Conservation (phyloP, 2,888 invertebrate genomes). For the Anticlea derivata region DNA sequence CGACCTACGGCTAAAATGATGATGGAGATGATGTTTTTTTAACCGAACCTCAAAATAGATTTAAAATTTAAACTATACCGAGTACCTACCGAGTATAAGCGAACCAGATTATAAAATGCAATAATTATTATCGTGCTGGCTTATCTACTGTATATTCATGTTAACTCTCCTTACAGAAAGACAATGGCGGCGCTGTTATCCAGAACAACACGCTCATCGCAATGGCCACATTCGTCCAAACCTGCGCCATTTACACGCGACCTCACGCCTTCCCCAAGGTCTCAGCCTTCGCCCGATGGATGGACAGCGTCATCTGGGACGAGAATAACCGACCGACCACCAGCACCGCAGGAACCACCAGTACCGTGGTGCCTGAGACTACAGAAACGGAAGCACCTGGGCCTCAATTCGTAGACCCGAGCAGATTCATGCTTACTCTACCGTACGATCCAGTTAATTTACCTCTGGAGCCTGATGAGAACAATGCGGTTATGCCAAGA, state of each 20-base stretch:
- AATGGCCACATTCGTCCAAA: conserved; percentile 62
- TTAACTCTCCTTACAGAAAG: conserved; percentile 52
- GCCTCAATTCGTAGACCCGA: conserved; percentile 49
- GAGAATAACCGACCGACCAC: conserved; percentile 61
- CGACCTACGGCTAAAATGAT: too few species aligned
- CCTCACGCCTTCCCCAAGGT: conserved; percentile 73
- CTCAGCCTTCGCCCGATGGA: conserved; percentile 63
- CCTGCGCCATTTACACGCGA: conserved; percentile 68
- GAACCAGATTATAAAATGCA: too few species aligned
- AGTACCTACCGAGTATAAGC: too few species aligned
- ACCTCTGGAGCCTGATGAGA: conserved; percentile 69
- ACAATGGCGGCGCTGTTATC: conserved; percentile 74
- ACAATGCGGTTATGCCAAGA: conserved; percentile 70
- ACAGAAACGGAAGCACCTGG: conserved; percentile 35
- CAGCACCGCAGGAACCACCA: conserved; percentile 21
- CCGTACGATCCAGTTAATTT: conserved; percentile 72
- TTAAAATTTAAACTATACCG: too few species aligned
- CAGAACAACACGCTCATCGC: conserved; percentile 72
- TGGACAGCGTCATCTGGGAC: conserved; percentile 74
- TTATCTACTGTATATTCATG: too few species aligned
- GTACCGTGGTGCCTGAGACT: conserved; percentile 37
- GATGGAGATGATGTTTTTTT: too few species aligned
- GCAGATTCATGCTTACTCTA: conserved; percentile 63
- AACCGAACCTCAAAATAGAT: too few species aligned
- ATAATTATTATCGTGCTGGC: too few species aligned